These are phyloP conservation scores for Tetropium fuscum DNA, from an alignment of 2,888 invertebrate species.

Conservation along the genomic window DNA sequence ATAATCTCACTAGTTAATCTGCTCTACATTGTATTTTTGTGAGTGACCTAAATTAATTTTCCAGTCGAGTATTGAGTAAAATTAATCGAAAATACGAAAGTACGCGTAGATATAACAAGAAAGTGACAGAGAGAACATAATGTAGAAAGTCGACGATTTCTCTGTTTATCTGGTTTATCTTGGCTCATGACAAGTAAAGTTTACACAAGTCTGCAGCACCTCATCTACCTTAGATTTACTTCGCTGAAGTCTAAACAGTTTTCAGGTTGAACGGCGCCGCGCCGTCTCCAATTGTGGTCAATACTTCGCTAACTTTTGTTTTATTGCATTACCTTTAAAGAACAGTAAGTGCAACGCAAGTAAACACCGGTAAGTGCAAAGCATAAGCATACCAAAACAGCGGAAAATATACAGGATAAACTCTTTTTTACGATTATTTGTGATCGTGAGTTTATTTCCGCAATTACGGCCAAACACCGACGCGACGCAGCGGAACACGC, in stretches of 20 bases:
- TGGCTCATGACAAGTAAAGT: conserved; percentile 50
- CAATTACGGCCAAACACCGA: no score
- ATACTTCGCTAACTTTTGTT: conserved; percentile 35
- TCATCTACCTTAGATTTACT: conserved; percentile 57
- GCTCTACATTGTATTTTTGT: neutral
- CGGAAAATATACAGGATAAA: no score
- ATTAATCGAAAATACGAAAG: conserved; percentile 39
- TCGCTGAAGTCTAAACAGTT: conserved; percentile 57
- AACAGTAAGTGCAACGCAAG: neutral
- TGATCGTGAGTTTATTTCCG: no score
- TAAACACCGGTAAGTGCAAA: neutral
- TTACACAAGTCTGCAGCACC: conserved; percentile 55
- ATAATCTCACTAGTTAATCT: neutral
- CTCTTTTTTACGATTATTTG: no score
- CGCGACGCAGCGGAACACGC: no score
- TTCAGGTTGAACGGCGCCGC: conserved; percentile 60
- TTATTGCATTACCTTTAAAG: conserved; percentile 3
- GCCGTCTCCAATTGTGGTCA: conserved; percentile 53
- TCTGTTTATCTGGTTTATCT: conserved; percentile 53
- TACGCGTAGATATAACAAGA: no score
- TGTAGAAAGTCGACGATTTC: conserved; percentile 37
- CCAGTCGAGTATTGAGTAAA: neutral
- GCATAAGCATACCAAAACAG: no score
- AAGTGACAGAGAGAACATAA: conserved; percentile 39
- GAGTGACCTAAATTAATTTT: neutral